Conservation (phyloP, 2,797 vertebrate species). For the Clarias laeviceps region DNA sequence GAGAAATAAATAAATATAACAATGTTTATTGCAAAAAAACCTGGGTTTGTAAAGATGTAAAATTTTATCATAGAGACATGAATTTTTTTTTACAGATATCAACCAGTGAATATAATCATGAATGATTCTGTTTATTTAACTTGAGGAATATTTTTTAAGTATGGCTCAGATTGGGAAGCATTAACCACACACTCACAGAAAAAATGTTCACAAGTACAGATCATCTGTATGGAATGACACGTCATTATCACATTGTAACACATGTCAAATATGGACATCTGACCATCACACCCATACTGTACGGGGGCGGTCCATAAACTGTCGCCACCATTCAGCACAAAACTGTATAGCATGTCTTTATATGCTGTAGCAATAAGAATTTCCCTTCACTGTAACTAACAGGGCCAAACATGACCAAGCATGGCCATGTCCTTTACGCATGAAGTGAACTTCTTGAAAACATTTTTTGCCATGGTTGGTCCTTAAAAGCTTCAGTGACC, state of each 20-base stretch:
- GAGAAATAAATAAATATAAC: background rate
- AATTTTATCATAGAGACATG: background rate
- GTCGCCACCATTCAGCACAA: background rate
- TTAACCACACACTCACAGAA: background rate
- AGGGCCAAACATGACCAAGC: background rate
- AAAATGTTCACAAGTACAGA: background rate
- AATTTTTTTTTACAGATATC: background rate
- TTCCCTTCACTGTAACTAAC: background rate
- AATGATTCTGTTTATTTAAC: background rate
- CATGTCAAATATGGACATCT: background rate
- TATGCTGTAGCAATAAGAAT: background rate
- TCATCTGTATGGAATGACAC: background rate
- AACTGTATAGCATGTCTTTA: background rate
- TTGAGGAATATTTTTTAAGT: background rate
- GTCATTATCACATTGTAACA: background rate
- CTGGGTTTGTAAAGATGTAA: background rate
- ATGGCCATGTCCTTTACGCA: background rate
- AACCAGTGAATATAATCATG: background rate
- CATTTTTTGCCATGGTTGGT: background rate
- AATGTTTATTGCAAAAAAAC: background rate
- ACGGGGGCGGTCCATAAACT: background rate
- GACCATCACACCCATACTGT: background rate
- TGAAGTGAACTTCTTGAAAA: background rate
- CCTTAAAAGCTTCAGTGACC: too few species aligned
- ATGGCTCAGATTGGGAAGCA: background rate